Conservation (phyloP, 1,140 invertebrate species). For the Heliconius eleuchia region DNA sequence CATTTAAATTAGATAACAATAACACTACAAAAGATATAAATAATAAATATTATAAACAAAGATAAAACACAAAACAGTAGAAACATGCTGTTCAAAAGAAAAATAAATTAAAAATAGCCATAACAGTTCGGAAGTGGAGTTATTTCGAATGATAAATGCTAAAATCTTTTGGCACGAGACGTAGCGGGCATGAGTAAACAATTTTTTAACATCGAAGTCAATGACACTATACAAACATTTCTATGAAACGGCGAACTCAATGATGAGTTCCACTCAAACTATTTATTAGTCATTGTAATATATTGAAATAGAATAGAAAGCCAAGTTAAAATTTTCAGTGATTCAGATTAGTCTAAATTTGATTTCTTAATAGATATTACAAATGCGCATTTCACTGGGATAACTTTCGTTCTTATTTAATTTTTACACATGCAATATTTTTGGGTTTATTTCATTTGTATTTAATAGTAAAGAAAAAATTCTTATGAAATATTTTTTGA, state of each 20-base stretch:
- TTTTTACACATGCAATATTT: neutral
- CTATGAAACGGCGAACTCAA: conserved; percentile 41
- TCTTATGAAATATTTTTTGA: too few relatives aligned
- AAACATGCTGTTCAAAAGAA: conserved; percentile 58
- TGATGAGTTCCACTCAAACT: conserved; percentile 44
- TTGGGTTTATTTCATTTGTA: neutral
- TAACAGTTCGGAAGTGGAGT: conserved; percentile 40
- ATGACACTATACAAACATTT: conserved; percentile 65
- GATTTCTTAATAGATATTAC: conserved; percentile 3
- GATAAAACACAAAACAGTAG: conserved; percentile 49
- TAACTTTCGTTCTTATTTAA: neutral
- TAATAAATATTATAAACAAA: conserved; percentile 40
- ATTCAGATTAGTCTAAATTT: conserved; percentile 15
- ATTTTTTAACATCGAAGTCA: conserved; percentile 59
- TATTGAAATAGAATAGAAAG: conserved; percentile 22
- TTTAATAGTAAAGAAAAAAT: too few relatives aligned
- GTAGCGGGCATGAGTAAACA: conserved; percentile 61
- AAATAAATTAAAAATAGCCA: conserved; percentile 50
- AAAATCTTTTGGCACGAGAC: conserved; percentile 61
- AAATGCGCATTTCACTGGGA: neutral
- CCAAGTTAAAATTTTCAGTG: neutral
- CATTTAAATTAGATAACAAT: conserved; percentile 19
- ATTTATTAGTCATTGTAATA: conserved; percentile 49
- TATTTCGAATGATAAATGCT: conserved; percentile 39
- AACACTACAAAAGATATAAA: conserved; percentile 28